Evolutionary conservation across 2,797 vertebrate genomes (phyloP).

Genomic region (Botia almorhae): DNA sequence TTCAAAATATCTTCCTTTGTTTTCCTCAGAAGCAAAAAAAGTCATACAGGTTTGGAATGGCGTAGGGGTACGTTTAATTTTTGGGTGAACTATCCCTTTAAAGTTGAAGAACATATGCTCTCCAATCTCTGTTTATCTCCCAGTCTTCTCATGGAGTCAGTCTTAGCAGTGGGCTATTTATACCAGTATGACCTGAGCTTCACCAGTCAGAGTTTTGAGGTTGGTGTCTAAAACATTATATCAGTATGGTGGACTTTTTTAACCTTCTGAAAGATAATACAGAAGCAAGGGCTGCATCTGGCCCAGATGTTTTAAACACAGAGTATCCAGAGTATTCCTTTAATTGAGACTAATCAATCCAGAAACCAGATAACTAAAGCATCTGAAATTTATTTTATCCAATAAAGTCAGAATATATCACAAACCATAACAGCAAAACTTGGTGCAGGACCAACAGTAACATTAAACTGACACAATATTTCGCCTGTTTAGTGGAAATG

Average conservation of each 20-base stretch:
- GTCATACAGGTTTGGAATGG: no score
- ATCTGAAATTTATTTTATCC: neutral
- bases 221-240: constrained; percentile 3
- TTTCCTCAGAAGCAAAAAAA: no score
- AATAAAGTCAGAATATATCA: neutral
- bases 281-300: neutral
- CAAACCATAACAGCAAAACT: neutral
- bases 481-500: neutral
- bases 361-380: neutral
- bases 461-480: neutral
- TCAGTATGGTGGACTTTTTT: neutral
- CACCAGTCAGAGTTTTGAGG: neutral
- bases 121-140: neutral
- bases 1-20: no score
- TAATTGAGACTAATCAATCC: neutral
- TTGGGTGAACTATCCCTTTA: neutral
- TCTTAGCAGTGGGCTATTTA: neutral
- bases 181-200: constrained; percentile 5
- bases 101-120: neutral
- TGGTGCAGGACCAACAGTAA: neutral
- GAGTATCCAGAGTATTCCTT: no score
- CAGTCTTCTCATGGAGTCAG: neutral
- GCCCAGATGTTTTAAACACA: constrained; percentile 3
- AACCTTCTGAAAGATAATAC: neutral
- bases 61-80: no score